Evolutionary conservation across 1,140 invertebrate species (phyloP).

Genomic region (Orussus abietinus): DNA sequence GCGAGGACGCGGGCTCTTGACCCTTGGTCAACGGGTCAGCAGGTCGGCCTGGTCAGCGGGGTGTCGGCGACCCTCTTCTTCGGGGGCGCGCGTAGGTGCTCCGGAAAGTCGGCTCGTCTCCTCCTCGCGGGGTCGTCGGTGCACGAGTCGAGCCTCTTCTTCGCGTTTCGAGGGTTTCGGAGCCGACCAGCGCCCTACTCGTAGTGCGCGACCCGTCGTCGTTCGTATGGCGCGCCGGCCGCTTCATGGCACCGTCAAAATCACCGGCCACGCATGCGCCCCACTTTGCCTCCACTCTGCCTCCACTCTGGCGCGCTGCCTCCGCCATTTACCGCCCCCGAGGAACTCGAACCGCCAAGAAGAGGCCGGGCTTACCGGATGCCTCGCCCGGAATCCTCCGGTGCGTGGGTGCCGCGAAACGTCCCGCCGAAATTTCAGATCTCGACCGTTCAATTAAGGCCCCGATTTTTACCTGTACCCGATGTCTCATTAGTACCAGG

Average conservation of each 20-base stretch:
- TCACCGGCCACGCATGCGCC: slow-evolving; percentile 28
- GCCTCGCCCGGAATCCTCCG: no score
- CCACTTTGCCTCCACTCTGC: slow-evolving; percentile 2
- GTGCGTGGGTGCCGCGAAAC: no score
- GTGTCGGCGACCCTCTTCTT: slow-evolving; percentile 7
- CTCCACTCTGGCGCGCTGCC: slow-evolving; percentile 38
- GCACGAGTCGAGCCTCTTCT: background rate
- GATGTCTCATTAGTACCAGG: no score
- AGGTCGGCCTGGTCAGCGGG: no score
- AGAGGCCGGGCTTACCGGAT: no score
- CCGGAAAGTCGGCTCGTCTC: background rate
- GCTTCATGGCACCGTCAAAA: slow-evolving; percentile 45
- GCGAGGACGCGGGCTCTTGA: no score
- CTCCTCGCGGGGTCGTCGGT: background rate
- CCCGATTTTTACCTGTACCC: no score
- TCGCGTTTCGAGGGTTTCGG: slow-evolving; percentile 40
- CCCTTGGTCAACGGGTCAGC: no score
- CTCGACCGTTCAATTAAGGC: no score
- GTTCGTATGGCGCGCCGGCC: slow-evolving; percentile 51
- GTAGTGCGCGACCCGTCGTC: slow-evolving; percentile 52
- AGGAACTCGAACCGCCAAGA: no score
- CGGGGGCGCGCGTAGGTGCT: background rate
- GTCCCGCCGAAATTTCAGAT: no score
- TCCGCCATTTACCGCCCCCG: slow-evolving; percentile 9
- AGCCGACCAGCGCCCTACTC: slow-evolving; percentile 53